phyloP scores from a whole-genome alignment of 2,113 vertebrate genomes.

The Willisornis vidua region DNA sequence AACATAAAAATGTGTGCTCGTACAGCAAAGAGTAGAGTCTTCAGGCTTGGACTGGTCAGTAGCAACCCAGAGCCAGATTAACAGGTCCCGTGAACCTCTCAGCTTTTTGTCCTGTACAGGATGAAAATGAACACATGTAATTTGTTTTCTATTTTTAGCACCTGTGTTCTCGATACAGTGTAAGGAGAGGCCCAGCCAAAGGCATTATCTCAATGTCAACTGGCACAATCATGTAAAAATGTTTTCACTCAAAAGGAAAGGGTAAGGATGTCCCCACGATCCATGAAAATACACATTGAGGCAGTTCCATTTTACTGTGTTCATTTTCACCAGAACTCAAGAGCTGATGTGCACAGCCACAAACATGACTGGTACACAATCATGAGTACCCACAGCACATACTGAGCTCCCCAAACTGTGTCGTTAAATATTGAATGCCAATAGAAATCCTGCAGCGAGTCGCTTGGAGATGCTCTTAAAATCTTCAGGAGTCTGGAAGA shows the following conservation, averaged over 20 bases:
- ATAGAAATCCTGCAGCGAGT: neutral
- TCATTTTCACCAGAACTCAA: neutral
- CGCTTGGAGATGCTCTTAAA: neutral
- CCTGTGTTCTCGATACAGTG: neutral
- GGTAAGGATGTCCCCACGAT: neutral
- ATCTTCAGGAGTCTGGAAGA: neutral
- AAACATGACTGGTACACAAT: neutral
- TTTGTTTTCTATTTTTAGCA: slow-evolving; percentile 4
- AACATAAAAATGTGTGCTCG: neutral
- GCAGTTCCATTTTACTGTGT: neutral
- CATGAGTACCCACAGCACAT: neutral
- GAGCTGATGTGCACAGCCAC: neutral
- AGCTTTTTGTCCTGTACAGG: neutral
- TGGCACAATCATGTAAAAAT: neutral
- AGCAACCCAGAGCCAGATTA: neutral
- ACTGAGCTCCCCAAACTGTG: neutral
- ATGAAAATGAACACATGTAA: neutral
- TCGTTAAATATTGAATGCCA: neutral
- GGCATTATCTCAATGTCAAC: slow-evolving; percentile 2
- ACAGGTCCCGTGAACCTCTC: neutral
- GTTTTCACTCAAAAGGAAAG: neutral
- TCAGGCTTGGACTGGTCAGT: neutral
- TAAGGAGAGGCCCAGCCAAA: neutral
- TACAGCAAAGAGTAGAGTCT: neutral
- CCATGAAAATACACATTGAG: neutral